These are phyloP conservation scores for Bergia puertoricense DNA, from an alignment of 92 coral and sea anemone genomes.

Conservation along the genomic window DNA sequence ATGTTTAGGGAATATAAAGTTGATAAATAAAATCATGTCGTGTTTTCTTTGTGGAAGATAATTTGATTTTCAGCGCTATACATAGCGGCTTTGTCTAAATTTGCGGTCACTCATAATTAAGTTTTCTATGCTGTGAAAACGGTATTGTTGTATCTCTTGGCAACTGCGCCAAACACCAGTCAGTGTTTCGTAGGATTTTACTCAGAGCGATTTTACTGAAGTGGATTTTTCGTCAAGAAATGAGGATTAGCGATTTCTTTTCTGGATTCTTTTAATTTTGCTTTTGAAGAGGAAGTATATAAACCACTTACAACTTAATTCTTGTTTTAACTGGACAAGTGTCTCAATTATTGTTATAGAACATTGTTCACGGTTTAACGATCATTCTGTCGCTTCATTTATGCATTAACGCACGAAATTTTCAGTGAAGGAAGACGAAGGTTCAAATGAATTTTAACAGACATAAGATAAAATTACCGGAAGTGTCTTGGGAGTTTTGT, in stretches of 20 bases:
- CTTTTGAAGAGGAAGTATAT: background rate
- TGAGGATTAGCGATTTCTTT: too few relatives aligned
- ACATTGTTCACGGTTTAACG: background rate
- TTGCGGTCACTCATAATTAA: conserved; percentile 32
- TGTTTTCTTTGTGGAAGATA: conserved; percentile 24
- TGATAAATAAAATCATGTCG: conserved; percentile 22
- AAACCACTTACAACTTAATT: too few relatives aligned
- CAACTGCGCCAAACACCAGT: conserved; percentile 21
- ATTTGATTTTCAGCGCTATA: conserved; percentile 9
- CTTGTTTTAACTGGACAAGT: background rate
- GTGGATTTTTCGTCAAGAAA: background rate
- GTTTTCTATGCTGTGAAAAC: background rate
- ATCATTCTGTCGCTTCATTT: background rate
- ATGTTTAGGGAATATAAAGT: conserved; percentile 23
- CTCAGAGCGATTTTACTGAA: background rate
- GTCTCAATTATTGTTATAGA: too few relatives aligned
- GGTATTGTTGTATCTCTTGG: conserved; percentile 27
- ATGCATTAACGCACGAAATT: background rate
- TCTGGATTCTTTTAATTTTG: too few relatives aligned
- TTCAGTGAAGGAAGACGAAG: background rate
- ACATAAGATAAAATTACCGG: background rate
- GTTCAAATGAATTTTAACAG: background rate
- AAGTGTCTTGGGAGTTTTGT: background rate
- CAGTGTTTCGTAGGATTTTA: background rate
- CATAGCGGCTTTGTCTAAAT: background rate